Evolutionary conservation across 2,888 invertebrate genomes (phyloP), one percentile per base, ranked within the genome.

Genomic region (Girardia tigrina): DNA sequence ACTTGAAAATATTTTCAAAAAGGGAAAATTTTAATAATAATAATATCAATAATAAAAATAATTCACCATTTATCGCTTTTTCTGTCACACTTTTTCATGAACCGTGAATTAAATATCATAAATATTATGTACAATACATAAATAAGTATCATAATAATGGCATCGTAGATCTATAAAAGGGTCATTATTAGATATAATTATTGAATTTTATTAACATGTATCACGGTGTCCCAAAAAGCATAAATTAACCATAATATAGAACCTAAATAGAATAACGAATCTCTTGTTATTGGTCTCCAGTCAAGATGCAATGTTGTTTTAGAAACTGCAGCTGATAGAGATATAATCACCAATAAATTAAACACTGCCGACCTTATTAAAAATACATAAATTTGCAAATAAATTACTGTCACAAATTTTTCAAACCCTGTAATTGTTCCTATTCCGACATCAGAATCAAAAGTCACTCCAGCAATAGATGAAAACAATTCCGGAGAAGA

Each of bases 401-500:
- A 23, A 23, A 70, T 70, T 42, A 42, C 16, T 16, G 20, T 70
- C 16, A 20, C 20, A 70, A 26, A 14, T 72, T 26, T 16, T 14
- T n/a, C 79, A 76, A 70, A 80, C 79, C 80, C 80, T 4, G 80
- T 79, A 26, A 80, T 80, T 1, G 80, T 80, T 20, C 80, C 80
- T 0, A 80, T 78, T 1, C 80, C 80, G 36, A 80, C 80, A 73
- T 80, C 80, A 2, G 79, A 79, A 42, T 80, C 74, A 29, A 77
- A 74, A 14, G 79, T 77, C 1, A 80, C 80, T 14, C 79, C 80
- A 16, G 77, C 79, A 26, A 80, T 75, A 0, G 80, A 80, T 16
- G 79, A 78, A 76, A 80, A 80, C n/a, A 80, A 78, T 70, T 80
- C 80, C 1, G 80, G 80, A 1, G 80, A 80, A 0, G 80, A 80